phyloP scores from a whole-genome alignment of 2,797 vertebrate species.

The Sparidentex hasta region DNA sequence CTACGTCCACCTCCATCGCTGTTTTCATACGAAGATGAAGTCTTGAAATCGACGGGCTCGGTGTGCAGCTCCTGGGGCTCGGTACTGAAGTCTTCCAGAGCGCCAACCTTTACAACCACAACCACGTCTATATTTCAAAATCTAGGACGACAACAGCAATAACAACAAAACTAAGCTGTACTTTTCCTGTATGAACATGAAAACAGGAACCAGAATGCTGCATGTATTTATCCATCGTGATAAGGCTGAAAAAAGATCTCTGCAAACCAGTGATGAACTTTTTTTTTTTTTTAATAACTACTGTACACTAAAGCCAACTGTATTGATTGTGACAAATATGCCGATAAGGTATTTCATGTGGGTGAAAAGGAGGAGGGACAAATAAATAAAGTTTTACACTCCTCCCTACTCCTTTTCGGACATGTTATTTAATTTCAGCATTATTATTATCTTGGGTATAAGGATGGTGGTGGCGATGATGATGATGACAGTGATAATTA shows the following conservation, averaged over 20 bases:
- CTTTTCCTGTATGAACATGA: no score
- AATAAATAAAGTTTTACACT: no score
- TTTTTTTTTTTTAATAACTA: background rate
- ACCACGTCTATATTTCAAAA: background rate
- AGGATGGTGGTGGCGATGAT: no score
- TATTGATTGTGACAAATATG: background rate
- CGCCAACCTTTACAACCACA: constrained; percentile 82
- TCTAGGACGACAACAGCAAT: background rate
- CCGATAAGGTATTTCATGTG: no score
- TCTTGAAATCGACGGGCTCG: constrained; percentile 39
- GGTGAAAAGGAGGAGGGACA: no score
- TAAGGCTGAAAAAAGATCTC: background rate
- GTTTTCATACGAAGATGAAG: rapidly evolving
- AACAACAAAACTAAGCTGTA: background rate
- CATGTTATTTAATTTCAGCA: no score
- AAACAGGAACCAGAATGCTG: no score
- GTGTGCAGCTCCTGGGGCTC: constrained; percentile 47
- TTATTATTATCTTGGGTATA: no score
- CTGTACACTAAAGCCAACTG: background rate
- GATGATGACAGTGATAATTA: no score
- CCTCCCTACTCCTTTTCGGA: no score
- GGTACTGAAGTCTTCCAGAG: constrained; percentile 83
- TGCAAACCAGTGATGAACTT: background rate
- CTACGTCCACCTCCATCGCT: rapidly evolving
- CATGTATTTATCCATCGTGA: background rate